Evolutionary conservation across 1,140 invertebrate genomes (phyloP).

Genomic region (Drosophila sucinea): DNA sequence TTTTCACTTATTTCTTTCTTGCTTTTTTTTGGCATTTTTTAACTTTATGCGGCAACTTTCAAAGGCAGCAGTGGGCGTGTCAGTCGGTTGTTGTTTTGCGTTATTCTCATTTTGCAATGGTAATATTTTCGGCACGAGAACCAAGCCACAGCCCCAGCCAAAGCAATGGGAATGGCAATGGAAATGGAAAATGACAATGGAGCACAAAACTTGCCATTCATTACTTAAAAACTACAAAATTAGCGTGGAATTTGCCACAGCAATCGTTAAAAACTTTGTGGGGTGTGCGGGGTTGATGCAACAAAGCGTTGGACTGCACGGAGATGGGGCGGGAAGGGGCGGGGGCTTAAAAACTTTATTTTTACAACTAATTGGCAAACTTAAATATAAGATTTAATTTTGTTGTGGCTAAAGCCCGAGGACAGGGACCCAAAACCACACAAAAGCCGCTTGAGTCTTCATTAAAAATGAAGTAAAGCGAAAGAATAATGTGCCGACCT

Average conservation of each 20-base stretch:
- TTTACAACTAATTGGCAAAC: slow-evolving; percentile 83
- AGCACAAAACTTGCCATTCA: slow-evolving; percentile 74
- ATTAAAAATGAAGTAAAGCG: slow-evolving; percentile 51
- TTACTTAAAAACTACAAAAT: slow-evolving; percentile 79
- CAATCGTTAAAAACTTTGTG: slow-evolving; percentile 72
- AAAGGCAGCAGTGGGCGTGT: slow-evolving; percentile 47
- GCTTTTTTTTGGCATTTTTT: slow-evolving; percentile 46
- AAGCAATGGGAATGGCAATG: slow-evolving; percentile 34
- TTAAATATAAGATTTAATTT: slow-evolving; percentile 82
- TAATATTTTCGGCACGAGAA: slow-evolving; percentile 63
- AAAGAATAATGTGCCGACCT: neutral
- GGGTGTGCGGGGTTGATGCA: neutral
- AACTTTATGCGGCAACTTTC: slow-evolving; percentile 71
- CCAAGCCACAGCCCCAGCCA: slow-evolving; percentile 36
- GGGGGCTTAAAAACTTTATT: slow-evolving; percentile 60
- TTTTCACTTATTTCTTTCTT: slow-evolving; percentile 29
- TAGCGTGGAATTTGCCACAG: slow-evolving; percentile 65
- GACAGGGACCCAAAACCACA: slow-evolving; percentile 33
- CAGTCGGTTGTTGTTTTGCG: slow-evolving; percentile 36
- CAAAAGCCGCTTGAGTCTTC: slow-evolving; percentile 70
- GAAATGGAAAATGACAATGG: slow-evolving; percentile 67
- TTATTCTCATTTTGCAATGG: slow-evolving; percentile 36
- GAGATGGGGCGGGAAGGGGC: neutral
- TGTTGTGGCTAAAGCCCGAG: slow-evolving; percentile 45
- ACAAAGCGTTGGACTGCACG: neutral